Conservation (phyloP, 2,888 invertebrate species). For the Eupithecia subfuscata region DNA sequence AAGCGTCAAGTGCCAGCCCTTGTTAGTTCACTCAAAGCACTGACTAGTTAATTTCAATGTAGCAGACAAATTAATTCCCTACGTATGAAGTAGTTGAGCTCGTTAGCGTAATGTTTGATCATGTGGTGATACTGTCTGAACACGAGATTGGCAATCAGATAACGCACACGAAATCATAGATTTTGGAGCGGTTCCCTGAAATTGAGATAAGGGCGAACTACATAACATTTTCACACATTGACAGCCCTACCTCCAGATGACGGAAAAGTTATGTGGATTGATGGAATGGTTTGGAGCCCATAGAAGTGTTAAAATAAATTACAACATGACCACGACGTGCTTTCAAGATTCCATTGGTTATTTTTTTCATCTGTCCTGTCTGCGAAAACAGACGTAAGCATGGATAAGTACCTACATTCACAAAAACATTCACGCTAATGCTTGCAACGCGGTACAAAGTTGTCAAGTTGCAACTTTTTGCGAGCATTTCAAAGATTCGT, state of each 20-base stretch:
- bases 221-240: not conserved
- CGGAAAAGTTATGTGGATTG: not conserved
- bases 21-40: constrained; percentile 34
- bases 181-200: not conserved
- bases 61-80: constrained; percentile 53
- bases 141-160: constrained; percentile 48
- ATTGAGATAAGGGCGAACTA: not conserved
- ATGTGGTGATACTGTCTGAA: constrained; percentile 52
- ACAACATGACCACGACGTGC: not conserved
- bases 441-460: constrained; percentile 6
- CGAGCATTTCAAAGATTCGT: constrained; percentile 12
- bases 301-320: not conserved
- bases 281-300: not conserved
- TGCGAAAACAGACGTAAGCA: constrained; percentile 6
- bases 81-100: constrained; percentile 62
- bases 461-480: constrained; percentile 12
- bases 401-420: not conserved
- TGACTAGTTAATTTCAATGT: constrained; percentile 41
- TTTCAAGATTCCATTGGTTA: not conserved
- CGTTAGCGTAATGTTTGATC: constrained; percentile 62
- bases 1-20: constrained; percentile 31
- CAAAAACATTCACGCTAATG: not conserved
- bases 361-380: not conserved
- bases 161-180: constrained; percentile 6
- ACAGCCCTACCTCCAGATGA: not conserved